Evolutionary conservation across 2,888 invertebrate genomes (phyloP).

Genomic region (Noctuana brunneofusca): DNA sequence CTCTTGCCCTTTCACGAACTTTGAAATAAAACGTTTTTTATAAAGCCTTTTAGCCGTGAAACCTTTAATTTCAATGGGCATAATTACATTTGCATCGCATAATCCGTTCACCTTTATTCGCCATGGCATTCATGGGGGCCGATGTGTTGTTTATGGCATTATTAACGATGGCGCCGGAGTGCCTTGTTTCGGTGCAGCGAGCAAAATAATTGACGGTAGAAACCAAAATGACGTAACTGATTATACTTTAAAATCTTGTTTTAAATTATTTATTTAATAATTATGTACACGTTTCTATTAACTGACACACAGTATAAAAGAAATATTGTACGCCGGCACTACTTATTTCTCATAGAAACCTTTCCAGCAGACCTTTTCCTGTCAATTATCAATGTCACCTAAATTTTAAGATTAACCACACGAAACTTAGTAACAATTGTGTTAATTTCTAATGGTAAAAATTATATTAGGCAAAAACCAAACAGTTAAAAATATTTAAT

Average conservation of each 20-base stretch:
- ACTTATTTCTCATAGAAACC: too few species aligned
- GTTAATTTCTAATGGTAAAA: too few species aligned
- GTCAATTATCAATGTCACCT: too few species aligned
- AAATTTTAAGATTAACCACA: too few species aligned
- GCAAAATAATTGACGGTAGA: constrained; percentile 32
- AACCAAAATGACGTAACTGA: neutral
- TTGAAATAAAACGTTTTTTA: constrained; percentile 10
- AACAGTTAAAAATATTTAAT: too few species aligned
- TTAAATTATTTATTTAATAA: too few species aligned
- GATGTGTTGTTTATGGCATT: constrained; percentile 40
- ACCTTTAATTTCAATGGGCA: constrained; percentile 26
- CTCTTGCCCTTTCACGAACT: neutral
- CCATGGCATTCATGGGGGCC: constrained; percentile 21
- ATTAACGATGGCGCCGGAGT: constrained; percentile 43
- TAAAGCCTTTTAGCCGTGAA: constrained; percentile 9
- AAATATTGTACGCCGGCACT: too few species aligned
- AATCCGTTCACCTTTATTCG: constrained; percentile 38
- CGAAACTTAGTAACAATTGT: too few species aligned
- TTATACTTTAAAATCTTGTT: neutral
- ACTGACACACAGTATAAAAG: too few species aligned
- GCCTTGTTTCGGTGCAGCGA: constrained; percentile 35
- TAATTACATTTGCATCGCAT: constrained; percentile 28
- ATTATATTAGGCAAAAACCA: too few species aligned
- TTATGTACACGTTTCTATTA: too few species aligned
- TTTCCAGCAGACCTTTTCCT: too few species aligned